These are phyloP conservation scores for Camponotus fellah DNA, from an alignment of 2,888 invertebrate genomes.

Conservation along the genomic window DNA sequence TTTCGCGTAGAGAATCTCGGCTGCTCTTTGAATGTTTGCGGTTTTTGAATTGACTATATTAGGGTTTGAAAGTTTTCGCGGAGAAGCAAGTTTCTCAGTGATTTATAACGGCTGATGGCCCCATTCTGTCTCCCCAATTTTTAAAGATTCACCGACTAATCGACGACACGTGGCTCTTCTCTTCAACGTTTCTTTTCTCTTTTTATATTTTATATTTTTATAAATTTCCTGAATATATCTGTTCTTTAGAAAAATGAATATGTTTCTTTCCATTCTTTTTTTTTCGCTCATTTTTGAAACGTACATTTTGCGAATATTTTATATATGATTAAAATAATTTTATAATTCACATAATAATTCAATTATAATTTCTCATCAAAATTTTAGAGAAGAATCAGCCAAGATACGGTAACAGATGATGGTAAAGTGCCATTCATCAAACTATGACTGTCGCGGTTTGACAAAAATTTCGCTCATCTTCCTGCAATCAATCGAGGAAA, in stretches of 20 bases:
- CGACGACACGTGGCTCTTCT: not conserved
- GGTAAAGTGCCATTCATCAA: slow-evolving; percentile 21
- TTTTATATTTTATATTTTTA: not conserved
- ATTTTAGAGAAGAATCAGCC: not conserved
- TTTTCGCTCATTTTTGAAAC: not conserved
- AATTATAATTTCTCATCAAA: not conserved
- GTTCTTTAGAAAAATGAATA: not conserved
- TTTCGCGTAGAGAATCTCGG: not conserved
- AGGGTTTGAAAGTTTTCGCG: slow-evolving; percentile 3
- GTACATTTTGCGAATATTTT: not conserved
- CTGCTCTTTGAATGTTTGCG: slow-evolving; percentile 15
- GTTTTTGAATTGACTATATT: slow-evolving; percentile 47
- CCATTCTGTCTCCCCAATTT: not conserved
- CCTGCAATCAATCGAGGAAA: slow-evolving; percentile 26
- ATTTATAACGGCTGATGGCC: slow-evolving; percentile 25
- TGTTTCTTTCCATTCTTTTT: not conserved
- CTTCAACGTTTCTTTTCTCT: not conserved
- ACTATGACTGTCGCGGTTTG: not conserved
- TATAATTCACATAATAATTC: not conserved
- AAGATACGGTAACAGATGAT: not conserved
- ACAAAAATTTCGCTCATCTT: slow-evolving; percentile 38
- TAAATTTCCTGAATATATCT: not conserved
- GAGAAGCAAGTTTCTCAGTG: slow-evolving; percentile 11
- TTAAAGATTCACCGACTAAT: slow-evolving; percentile 5
- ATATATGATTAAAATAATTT: not conserved